These are phyloP conservation scores for Andrena praecox DNA, from an alignment of 2,888 invertebrate genomes.

Conservation along the genomic window DNA sequence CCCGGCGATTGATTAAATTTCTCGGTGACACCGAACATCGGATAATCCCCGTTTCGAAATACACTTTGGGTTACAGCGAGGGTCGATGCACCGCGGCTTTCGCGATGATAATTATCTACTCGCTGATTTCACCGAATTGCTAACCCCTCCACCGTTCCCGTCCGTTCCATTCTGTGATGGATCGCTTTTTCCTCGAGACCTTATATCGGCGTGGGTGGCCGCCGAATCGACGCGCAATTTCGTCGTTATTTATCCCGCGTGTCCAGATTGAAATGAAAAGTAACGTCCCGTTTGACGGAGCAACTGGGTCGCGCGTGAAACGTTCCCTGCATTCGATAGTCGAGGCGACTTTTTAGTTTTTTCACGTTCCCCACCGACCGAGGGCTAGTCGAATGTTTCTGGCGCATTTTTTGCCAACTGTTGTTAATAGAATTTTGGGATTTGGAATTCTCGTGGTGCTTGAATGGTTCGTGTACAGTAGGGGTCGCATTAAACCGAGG, in stretches of 20 bases:
- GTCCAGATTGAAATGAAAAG: constrained; percentile 47
- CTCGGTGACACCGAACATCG: constrained; percentile 63
- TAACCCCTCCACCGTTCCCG: not conserved
- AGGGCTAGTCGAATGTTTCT: not conserved
- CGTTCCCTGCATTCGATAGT: constrained; percentile 16
- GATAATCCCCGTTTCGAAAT: constrained; percentile 64
- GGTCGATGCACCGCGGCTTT: constrained; percentile 27
- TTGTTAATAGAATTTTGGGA: not conserved
- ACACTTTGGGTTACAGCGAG: constrained; percentile 30
- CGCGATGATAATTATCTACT: constrained; percentile 58
- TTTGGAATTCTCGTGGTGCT: not conserved
- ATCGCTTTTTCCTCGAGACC: constrained; percentile 25
- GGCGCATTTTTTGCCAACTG: not conserved
- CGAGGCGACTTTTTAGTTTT: not conserved
- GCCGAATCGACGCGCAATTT: constrained; percentile 32
- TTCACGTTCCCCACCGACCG: not conserved
- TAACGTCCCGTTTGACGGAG: constrained; percentile 31
- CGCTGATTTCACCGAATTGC: constrained; percentile 18
- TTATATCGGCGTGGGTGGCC: constrained; percentile 21
- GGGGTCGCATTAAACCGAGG: too few relatives aligned
- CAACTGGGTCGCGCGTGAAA: constrained; percentile 43
- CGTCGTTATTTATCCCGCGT: constrained; percentile 31
- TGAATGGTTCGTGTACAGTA: not conserved
- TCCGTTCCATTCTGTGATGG: not conserved
- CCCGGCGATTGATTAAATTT: constrained; percentile 65